Evolutionary conservation across 2,888 invertebrate species (phyloP).

Genomic region (Trichogramma evanescens): DNA sequence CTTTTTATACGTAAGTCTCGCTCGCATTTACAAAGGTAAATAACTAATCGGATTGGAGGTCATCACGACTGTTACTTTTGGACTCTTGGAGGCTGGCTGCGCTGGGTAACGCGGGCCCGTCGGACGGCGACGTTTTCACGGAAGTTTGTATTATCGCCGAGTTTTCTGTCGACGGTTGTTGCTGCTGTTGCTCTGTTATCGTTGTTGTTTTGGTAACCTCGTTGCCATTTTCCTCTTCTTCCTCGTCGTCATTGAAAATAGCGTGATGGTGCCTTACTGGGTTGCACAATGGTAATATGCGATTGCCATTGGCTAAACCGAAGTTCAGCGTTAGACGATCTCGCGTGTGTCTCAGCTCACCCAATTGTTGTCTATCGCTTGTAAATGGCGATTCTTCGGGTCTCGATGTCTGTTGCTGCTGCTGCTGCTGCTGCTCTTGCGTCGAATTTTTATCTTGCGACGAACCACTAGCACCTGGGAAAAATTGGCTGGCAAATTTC

Average conservation of each 20-base stretch:
- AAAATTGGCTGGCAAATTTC: conserved; percentile 62
- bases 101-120: conserved; percentile 5
- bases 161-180: conserved; percentile 4
- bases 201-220: conserved; percentile 3
- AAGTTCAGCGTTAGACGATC: conserved; percentile 63
- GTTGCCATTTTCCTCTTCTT: conserved; percentile 21
- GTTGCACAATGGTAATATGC: conserved; percentile 17
- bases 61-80: conserved; percentile 21
- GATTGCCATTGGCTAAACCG: background rate
- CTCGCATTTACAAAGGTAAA: too few relatives aligned
- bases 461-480: conserved; percentile 54
- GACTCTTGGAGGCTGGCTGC: conserved; percentile 3
- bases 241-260: conserved; percentile 18
- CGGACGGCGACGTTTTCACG: conserved; percentile 28
- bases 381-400: conserved; percentile 26
- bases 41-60: conserved; percentile 26
- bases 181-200: conserved; percentile 7
- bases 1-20: too few relatives aligned
- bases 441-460: conserved; percentile 16
- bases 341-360: conserved; percentile 66
- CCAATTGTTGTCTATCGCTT: conserved; percentile 47
- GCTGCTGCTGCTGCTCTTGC: conserved; percentile 20
- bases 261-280: conserved; percentile 20
- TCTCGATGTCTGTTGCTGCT: conserved; percentile 13
- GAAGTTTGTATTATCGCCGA: background rate